Evolutionary conservation across 2,888 invertebrate species (phyloP), one percentile per base, ranked within the genome.

Genomic region (Exephanes ischioxanthus): DNA sequence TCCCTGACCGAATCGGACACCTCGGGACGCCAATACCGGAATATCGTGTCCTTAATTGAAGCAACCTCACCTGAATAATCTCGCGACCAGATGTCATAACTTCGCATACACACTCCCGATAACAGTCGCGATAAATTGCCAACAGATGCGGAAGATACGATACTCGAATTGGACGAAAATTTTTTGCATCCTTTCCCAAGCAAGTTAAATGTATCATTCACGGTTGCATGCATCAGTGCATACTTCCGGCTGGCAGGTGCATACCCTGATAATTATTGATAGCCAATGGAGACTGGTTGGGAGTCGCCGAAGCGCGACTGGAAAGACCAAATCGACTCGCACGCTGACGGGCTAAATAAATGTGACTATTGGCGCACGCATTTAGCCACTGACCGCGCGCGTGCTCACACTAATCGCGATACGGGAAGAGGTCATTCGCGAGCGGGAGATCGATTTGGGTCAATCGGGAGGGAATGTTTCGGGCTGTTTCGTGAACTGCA

Each of bases 391-490:
- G 45, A 86, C 84, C 76, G 67, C 53, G 75, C 66, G 68, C 16
- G 63, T 26, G 14, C 45, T n/a, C 61, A 67, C 22, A 19, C 48
- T 37, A 53, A 66, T 80, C 72, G 30, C 66, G 83, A 79, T 80
- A 82, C 66, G n/a, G 75, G 83, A 76, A 71, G 75, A 80, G 80
- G 61, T 78, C 72, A 67, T 68, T 80, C 82, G 87, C 83, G 76
- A 88, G 83, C 80, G 80, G 80, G 68, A 76, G 85, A 88, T 89
- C 86, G 87, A 89, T 89, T 84, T 76, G 81, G 87, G 84, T 87
- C 84, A 66, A 61, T 72, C 53, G 87, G 9, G 26, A 55, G 53
- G 41, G 82, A 86, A 82, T 83, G 88, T 86, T 87, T 87, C 83
- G 87, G 87, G 87, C 82, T 85, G 88, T 89, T 88, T 88, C 85